These are phyloP conservation scores for Anastrepha obliqua DNA, from an alignment of 1,140 invertebrate species.

Conservation along the genomic window DNA sequence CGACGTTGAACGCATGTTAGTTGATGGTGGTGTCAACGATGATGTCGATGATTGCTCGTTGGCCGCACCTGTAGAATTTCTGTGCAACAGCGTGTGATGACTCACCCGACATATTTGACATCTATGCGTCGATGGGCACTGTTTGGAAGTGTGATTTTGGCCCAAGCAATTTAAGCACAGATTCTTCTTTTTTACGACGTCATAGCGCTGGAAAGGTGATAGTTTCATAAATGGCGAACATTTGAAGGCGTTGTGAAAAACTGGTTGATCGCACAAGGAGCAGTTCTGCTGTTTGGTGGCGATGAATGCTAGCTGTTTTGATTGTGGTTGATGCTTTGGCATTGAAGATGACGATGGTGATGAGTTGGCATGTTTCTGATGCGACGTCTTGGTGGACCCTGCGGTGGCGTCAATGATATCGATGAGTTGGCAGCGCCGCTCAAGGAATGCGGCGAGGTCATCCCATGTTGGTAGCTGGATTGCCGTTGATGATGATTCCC, in stretches of 20 bases:
- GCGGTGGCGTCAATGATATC: neutral
- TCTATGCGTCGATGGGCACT: neutral
- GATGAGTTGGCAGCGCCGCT: too few species aligned
- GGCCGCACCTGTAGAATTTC: neutral
- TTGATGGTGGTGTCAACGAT: neutral
- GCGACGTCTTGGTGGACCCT: neutral
- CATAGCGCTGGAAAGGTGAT: too few species aligned
- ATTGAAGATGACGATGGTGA: neutral
- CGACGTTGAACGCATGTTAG: neutral
- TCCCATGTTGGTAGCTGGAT: neutral
- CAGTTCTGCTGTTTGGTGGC: neutral
- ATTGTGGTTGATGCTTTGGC: neutral
- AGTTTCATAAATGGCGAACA: neutral
- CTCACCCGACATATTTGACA: neutral
- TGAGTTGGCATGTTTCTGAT: neutral
- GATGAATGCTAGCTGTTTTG: neutral
- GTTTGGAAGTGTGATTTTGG: neutral
- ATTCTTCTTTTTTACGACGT: too few species aligned
- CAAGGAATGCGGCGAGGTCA: neutral
- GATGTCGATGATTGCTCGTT: too few species aligned
- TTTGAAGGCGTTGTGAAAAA: neutral
- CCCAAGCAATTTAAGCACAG: constrained; percentile 28
- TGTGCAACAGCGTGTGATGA: constrained; percentile 21
- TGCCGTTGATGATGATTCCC: neutral
- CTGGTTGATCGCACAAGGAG: neutral